phyloP scores from a whole-genome alignment of 2,797 vertebrate species.

The Rhinophrynus dorsalis region DNA sequence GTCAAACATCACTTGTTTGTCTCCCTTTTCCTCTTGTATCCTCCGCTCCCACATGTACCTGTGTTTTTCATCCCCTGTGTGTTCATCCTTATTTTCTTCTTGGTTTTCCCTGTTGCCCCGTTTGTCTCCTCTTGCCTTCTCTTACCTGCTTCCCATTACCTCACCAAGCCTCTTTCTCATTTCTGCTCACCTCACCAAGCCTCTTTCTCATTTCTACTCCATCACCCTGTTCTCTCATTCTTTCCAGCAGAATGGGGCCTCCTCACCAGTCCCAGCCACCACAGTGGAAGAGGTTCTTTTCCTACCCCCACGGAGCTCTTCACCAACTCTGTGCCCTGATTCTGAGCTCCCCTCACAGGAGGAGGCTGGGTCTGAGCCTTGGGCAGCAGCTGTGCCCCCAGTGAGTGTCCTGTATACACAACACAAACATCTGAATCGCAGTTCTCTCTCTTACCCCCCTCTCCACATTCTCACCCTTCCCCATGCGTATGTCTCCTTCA shows the following conservation, averaged over 20 bases:
- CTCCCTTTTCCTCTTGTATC: no score
- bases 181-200: no score
- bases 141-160: no score
- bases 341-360: slow-evolving; percentile 64
- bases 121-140: no score
- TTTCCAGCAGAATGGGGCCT: slow-evolving; percentile 56
- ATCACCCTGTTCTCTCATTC: neutral
- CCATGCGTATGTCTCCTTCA: neutral
- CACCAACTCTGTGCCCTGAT: slow-evolving; percentile 63
- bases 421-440: no score
- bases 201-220: neutral
- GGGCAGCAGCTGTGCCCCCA: slow-evolving; percentile 84
- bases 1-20: no score
- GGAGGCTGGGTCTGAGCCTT: slow-evolving; percentile 77
- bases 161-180: no score
- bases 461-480: no score
- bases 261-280: slow-evolving; percentile 82
- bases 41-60: no score
- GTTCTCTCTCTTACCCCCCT: no score
- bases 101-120: neutral
- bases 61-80: neutral
- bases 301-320: slow-evolving; percentile 53
- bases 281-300: slow-evolving; percentile 88
- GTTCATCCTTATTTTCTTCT: neutral
- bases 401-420: slow-evolving; percentile 60